These are phyloP conservation scores for Tenualosa thibaudeaui DNA, from an alignment of 2,797 vertebrate genomes.

Conservation along the genomic window DNA sequence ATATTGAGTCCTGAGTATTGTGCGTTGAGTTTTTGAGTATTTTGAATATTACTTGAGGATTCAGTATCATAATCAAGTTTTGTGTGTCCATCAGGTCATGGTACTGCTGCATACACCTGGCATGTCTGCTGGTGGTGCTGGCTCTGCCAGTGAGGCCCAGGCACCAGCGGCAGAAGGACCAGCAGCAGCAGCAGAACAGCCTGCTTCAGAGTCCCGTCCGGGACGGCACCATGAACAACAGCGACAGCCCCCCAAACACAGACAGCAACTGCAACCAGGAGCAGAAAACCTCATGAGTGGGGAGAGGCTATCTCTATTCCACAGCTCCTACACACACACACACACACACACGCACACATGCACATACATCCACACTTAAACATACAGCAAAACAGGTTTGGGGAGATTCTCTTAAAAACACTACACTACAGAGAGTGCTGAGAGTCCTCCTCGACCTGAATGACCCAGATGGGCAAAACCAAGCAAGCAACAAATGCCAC, in stretches of 20 bases:
- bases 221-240: constrained; percentile 43
- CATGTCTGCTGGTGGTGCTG: constrained; percentile 82
- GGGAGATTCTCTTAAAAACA: constrained; percentile 55
- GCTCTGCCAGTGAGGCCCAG: constrained; percentile 83
- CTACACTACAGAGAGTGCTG: constrained; percentile 58
- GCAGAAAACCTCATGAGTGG: constrained; percentile 78
- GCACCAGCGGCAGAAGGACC: constrained; percentile 71
- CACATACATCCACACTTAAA: neutral
- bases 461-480: constrained; percentile 52
- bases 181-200: constrained; percentile 67
- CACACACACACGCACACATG: neutral
- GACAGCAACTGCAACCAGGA: constrained; percentile 90
- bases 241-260: constrained; percentile 64
- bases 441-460: constrained; percentile 60
- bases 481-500: neutral
- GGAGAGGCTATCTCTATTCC: neutral
- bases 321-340: neutral
- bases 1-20: constrained; percentile 49
- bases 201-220: constrained; percentile 51
- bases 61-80: neutral
- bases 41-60: neutral
- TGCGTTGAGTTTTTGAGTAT: neutral
- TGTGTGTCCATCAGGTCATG: constrained; percentile 78
- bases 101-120: constrained; percentile 89
- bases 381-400: constrained; percentile 48